Base-by-base conservation (phyloP, 2,797 vertebrate genomes). In the Anableps anableps region DNA sequence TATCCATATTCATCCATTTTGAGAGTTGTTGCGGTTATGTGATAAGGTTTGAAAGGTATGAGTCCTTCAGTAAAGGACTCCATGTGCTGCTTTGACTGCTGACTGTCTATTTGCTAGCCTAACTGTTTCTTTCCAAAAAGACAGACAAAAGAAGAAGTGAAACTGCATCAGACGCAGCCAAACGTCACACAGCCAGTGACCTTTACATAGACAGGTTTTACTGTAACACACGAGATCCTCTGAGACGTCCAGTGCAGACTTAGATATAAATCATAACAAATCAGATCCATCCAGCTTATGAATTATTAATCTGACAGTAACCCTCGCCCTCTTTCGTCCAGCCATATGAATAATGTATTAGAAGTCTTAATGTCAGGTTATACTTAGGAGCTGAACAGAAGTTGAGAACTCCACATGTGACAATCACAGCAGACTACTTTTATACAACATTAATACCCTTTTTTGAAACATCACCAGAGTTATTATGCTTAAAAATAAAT, bases 231-330 rank as follows among this genome's bases (percentile, higher is more conserved):
- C 9, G 10, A 74, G 38, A 8, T 73, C 60, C 66, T 78, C 73
- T 14, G 79, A 76, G 66, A 82, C 79, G 50, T 74, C 70, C 58
- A 74, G 76, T 31, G 0, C 74, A 83, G 77, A 82, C 80, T 64
- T 70, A 31, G 29, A 82, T 77, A 72, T 71, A 85, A 92, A 79
- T 83, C 71, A 80, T 60, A 87, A 90, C 77, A 80, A 80, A 82
- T 85, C 79, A 68, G 66, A 70, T 81, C 74, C 60, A 64, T 78
- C 88, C 81, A 41, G 75, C 73, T 75, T 45, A 91, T 95, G 82
- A 94, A 95, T 95, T 89, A 95, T 94, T 94, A 89, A 95, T 77
- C 76, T 88, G 68, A 47, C 70, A 80, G 92, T 93, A 90, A 93
- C 92, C 89, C 92, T 89, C 83, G 72, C 81, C 90, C 85, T 76